Evolutionary conservation across 1,140 invertebrate species (phyloP), one percentile per base, ranked within the genome.

Genomic region (Bombus superbus): DNA sequence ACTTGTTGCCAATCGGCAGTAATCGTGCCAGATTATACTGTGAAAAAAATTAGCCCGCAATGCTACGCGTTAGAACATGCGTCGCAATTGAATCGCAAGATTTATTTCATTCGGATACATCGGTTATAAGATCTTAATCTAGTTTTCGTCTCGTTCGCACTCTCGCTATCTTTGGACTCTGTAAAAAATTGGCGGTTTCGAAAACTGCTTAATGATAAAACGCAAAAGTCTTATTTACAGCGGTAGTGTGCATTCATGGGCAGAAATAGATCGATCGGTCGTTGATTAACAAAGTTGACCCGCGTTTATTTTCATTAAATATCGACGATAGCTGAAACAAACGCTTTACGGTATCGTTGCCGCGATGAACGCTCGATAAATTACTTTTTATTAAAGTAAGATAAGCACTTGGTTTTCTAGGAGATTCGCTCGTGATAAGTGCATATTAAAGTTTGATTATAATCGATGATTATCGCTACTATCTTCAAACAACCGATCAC

Each of bases 1-100:
- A 95, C 28, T 87, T 96, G 5, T 94, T 96, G 59, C 95, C 95
- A 15, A 93, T 96, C 57, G 92, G 93, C 53, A 95, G 95, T 78
- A 92, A 91, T 28, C 92, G 92, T 81, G 95, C 95, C 10, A 88
- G 81, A 47, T 40, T 83, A 18, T 95, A 95, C 81, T 91, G 92
- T 22, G 68, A 59, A 22, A 77, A 32, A 53, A 44, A 18, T 18
- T 80, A 3, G 11, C 8, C 8, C 79, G 76, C 28, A 59, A 79
- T 28, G 59, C n/a, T 47, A 22, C n/a, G 5, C 89, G 81, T 40
- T 47, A n/a, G 1, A 15, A 83, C 38, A 77, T 4, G 38, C 2
- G 32, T 32, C 6, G 25, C 13, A 2, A 25, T 28, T 69, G 25
- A 40, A 68, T 53, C 62, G 18, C 25, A 83, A n/a, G 35, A 28